phyloP scores from a whole-genome alignment of 2,797 vertebrate genomes.

The Hydrocynus forskahlii region DNA sequence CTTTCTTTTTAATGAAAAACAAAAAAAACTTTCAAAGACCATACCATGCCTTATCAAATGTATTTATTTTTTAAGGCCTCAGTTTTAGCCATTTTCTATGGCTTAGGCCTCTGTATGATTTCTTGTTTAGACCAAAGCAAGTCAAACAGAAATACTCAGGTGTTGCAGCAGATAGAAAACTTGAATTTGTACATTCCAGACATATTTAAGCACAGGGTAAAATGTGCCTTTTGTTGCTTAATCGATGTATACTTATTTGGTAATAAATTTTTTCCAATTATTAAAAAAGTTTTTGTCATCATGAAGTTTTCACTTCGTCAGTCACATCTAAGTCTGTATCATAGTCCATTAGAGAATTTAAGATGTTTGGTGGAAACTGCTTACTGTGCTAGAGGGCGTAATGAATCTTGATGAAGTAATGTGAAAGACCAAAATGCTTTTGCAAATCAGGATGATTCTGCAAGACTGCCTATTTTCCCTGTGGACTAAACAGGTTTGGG shows the following conservation, averaged over 20 bases:
- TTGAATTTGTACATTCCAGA: slow-evolving; percentile 57
- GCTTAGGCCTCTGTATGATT: slow-evolving; percentile 47
- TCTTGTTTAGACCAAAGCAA: slow-evolving; percentile 55
- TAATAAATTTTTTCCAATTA: slow-evolving; percentile 57
- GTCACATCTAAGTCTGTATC: background rate
- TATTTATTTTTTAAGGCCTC: slow-evolving; percentile 10
- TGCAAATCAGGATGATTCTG: background rate
- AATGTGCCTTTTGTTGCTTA: slow-evolving; percentile 44
- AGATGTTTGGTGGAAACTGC: background rate
- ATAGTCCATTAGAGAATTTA: background rate
- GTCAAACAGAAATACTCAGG: slow-evolving; percentile 31
- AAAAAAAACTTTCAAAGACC: slow-evolving; percentile 14
- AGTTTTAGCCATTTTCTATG: slow-evolving; percentile 34
- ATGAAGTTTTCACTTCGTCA: background rate
- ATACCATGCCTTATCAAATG: slow-evolving; percentile 5
- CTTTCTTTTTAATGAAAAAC: background rate
- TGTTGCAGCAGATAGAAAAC: slow-evolving; percentile 43
- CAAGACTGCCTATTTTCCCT: background rate
- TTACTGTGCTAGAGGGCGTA: background rate
- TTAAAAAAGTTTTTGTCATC: background rate
- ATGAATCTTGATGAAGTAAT: background rate
- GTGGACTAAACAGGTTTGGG: background rate
- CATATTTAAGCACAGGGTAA: slow-evolving; percentile 53
- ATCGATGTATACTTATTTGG: slow-evolving; percentile 63
- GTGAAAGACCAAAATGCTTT: background rate